These are phyloP conservation scores for Drosophila putrida DNA, from an alignment of 2,888 invertebrate genomes.

Conservation along the genomic window DNA sequence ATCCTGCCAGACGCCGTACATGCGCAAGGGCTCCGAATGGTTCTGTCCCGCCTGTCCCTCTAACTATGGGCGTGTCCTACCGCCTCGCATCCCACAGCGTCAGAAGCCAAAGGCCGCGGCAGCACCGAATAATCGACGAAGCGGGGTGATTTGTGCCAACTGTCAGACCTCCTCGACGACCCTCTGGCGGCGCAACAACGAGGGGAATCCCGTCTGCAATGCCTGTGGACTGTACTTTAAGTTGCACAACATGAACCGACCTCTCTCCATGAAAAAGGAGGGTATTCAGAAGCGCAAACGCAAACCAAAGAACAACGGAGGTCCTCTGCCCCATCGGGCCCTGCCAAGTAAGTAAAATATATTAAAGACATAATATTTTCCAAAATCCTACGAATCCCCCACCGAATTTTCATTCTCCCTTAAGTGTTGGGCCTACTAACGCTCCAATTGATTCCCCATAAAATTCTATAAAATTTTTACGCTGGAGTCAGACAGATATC, in stretches of 20 bases:
- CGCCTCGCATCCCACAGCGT: constrained; percentile 73
- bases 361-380: too few relatives aligned
- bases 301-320: constrained; percentile 90
- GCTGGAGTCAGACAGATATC: too few relatives aligned
- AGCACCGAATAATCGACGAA: constrained; percentile 82
- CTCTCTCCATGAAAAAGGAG: constrained; percentile 99
- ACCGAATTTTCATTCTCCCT: too few relatives aligned
- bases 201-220: constrained; percentile 94
- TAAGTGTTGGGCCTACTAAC: too few relatives aligned
- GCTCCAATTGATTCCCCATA: too few relatives aligned
- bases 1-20: constrained; percentile 69
- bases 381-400: too few relatives aligned
- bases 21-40: constrained; percentile 78
- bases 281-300: constrained; percentile 98
- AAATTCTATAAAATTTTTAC: too few relatives aligned
- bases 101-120: constrained; percentile 82
- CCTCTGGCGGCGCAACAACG: constrained; percentile 94
- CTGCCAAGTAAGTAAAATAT: constrained; percentile 79
- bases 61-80: constrained; percentile 46
- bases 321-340: constrained; percentile 72
- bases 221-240: constrained; percentile 88
- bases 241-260: constrained; percentile 90
- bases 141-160: constrained; percentile 87
- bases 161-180: constrained; percentile 90
- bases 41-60: constrained; percentile 74